Base-by-base conservation (phyloP, 92 coral and sea anemone genomes). In the Paragorgia papillata region DNA sequence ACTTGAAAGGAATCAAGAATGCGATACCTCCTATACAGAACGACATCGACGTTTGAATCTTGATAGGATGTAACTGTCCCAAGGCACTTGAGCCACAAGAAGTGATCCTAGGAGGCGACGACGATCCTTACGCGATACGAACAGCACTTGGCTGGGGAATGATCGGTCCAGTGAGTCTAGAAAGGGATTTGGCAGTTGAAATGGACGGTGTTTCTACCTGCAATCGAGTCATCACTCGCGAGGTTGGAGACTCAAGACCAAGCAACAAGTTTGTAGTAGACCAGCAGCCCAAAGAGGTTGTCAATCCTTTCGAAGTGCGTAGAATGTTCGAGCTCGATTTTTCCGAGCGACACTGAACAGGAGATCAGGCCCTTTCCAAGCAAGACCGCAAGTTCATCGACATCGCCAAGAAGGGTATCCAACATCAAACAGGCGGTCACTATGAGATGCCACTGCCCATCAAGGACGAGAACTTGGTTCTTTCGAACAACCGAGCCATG, bases 41-140 rank as follows among this genome's bases (percentile, higher is more conserved):
- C 35, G 55, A 53, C 18, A 48, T 83, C 24, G 82, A 79, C 22
- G 74, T 87, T 1, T 85, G 85, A n/a, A 46, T 83, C 15, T 49
- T 87, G 0, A 87, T 83, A 8, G 85, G 91, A 4, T 83, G 82
- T 26, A 87, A 87, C 76, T 87, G 91, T 37, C 81, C 88, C 6
- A 63, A 60, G 30, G 88, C 85, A 4, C 35, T 80, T 7, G 80
- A 73, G 74, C 88, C 88, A 0, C 76, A 43, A 25, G 83, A 87
- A 18, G 85, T 87, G 1, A 75, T 87, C 34, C 29, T 44, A 32
- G 73, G 54, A 15, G 4, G 22, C 1, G 27, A 35, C 17, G 39
- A 65, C 73, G 73, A 31, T 9, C 73, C 73, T 2, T 65, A 65
- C 25, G 73, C 54, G 10, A 39, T 29, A 19, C 33, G 31, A 40